These are phyloP conservation scores for Bombyx huttoni DNA, from an alignment of 2,888 invertebrate species.

Conservation along the genomic window DNA sequence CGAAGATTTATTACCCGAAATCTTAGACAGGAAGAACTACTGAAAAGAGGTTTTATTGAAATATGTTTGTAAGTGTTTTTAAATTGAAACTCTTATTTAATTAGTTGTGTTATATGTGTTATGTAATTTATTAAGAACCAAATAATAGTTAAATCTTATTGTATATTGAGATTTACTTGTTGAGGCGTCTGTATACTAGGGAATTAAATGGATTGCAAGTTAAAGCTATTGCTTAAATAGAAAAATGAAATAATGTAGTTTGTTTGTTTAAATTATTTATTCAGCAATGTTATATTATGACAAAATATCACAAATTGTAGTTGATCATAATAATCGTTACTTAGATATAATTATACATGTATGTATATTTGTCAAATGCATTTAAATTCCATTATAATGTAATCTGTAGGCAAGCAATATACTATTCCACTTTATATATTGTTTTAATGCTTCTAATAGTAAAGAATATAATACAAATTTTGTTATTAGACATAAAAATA, in stretches of 20 bases:
- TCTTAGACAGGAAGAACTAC: background rate
- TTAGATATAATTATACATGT: background rate
- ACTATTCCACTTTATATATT: background rate
- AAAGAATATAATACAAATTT: background rate
- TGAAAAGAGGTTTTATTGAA: background rate
- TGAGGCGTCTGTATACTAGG: background rate
- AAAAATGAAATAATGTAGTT: constrained; percentile 3
- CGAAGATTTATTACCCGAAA: background rate
- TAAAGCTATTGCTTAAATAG: background rate
- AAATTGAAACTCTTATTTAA: background rate
- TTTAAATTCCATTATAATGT: background rate
- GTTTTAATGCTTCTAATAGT: background rate
- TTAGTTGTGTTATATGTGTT: background rate
- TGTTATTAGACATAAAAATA: background rate
- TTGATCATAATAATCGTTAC: constrained; percentile 8
- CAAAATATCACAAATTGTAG: constrained; percentile 51
- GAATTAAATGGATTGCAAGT: background rate
- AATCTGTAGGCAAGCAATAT: background rate
- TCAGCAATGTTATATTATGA: constrained; percentile 35
- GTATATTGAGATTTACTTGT: background rate
- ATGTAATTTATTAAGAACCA: background rate
- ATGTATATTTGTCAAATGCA: background rate
- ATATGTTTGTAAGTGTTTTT: background rate
- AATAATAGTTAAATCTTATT: background rate
- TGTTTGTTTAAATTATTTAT: constrained; percentile 35